Evolutionary conservation across 2,113 vertebrate species (phyloP).

Genomic region (Pongo pygmaeus): DNA sequence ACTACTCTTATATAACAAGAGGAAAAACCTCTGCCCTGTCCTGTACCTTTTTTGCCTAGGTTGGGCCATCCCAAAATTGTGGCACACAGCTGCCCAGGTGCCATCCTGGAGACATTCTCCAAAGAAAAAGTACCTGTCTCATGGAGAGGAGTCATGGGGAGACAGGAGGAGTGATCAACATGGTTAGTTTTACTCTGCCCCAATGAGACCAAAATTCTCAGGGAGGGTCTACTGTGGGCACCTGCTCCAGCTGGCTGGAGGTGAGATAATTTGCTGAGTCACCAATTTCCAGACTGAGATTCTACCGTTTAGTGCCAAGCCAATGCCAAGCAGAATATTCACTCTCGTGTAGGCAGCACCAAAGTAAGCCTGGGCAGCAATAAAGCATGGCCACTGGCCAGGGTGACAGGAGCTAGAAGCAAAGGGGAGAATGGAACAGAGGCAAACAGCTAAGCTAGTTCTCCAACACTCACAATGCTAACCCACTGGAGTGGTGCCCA

Average conservation of each 20-base stretch:
- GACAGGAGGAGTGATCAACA: background rate
- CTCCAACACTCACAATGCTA: background rate
- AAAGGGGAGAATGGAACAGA: background rate
- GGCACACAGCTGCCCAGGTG: background rate
- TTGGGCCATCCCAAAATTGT: no score
- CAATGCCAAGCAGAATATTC: background rate
- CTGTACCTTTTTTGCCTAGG: background rate
- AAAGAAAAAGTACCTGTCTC: background rate
- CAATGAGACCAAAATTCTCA: background rate
- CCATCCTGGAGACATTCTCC: background rate
- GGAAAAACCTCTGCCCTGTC: background rate
- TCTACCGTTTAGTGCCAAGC: background rate
- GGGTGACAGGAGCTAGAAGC: background rate
- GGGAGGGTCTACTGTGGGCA: no score
- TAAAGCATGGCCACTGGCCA: background rate
- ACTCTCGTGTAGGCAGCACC: background rate
- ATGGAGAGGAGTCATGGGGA: background rate
- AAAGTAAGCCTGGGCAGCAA: background rate
- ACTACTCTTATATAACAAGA: background rate
- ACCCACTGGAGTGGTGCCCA: background rate
- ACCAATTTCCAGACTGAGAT: background rate
- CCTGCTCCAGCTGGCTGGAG: background rate
- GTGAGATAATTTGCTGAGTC: background rate
- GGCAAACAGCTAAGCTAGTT: background rate
- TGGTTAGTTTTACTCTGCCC: background rate